Conservation (phyloP, 1,140 invertebrate species). For the Hyposmocoma kahamanoa region DNA sequence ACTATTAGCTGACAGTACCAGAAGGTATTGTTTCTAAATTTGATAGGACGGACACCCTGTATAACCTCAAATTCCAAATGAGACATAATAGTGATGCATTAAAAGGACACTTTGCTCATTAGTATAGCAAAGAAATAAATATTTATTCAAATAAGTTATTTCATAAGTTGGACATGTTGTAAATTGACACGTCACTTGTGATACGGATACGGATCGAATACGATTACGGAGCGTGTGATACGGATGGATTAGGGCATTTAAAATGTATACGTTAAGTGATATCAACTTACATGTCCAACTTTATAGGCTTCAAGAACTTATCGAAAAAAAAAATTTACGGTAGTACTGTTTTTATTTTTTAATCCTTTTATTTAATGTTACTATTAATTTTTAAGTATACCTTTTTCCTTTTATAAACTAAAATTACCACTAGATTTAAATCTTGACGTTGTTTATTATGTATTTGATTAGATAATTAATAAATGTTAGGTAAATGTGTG, state of each 20-base stretch:
- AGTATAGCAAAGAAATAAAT: slow-evolving; percentile 45
- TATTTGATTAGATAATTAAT: slow-evolving; percentile 39
- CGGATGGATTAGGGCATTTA: too few species aligned
- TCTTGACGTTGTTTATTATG: slow-evolving; percentile 54
- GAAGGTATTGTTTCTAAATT: neutral
- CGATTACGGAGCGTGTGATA: too few species aligned
- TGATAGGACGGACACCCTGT: neutral
- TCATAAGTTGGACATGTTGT: neutral
- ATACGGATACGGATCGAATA: too few species aligned
- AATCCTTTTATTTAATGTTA: slow-evolving; percentile 64
- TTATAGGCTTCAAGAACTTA: too few species aligned
- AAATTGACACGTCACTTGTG: neutral
- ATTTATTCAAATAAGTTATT: slow-evolving; percentile 48
- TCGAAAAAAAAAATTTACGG: slow-evolving; percentile 17
- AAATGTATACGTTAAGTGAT: too few species aligned
- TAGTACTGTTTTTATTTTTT: slow-evolving; percentile 44
- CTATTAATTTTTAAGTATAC: slow-evolving; percentile 61
- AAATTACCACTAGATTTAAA: slow-evolving; percentile 66
- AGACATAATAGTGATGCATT: slow-evolving; percentile 47
- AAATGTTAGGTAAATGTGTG: slow-evolving; percentile 38
- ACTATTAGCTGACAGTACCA: neutral
- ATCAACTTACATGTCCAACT: too few species aligned
- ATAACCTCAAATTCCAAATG: slow-evolving; percentile 44
- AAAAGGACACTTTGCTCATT: slow-evolving; percentile 54
- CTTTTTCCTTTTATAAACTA: slow-evolving; percentile 33